A percentile compares a stretch with the other conserved stretches of the same genome.
Conservation (phyloP, 2,797 vertebrate species). For the Enteromius mattozi region DNA sequence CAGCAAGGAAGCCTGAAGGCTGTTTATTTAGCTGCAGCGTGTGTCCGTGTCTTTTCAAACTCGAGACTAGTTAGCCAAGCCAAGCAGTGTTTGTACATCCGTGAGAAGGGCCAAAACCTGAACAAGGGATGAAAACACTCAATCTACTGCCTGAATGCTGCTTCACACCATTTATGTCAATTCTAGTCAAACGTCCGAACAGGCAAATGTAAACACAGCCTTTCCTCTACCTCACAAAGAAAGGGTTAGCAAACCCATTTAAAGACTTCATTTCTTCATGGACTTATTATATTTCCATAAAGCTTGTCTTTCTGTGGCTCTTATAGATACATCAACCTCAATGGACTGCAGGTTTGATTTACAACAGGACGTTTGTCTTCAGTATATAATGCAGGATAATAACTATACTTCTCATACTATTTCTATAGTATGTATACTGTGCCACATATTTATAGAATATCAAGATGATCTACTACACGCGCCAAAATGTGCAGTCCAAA, state of each 20-base stretch:
- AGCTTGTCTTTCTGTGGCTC: background rate
- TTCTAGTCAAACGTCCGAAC: slow-evolving; percentile 2
- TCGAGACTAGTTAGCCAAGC: slow-evolving; percentile 63
- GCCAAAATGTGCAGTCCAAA: background rate
- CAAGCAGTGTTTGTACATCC: slow-evolving; percentile 15
- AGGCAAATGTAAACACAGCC: background rate
- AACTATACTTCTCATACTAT: background rate
- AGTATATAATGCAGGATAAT: background rate
- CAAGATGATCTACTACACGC: background rate
- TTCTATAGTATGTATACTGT: background rate
- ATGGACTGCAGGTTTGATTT: background rate
- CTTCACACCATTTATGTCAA: slow-evolving; percentile 21
- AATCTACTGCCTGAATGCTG: slow-evolving; percentile 2
- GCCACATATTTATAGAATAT: background rate
- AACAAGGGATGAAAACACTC: slow-evolving; percentile 2
- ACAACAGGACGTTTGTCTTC: background rate
- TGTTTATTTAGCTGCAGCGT: slow-evolving; percentile 73
- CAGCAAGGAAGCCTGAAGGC: slow-evolving; percentile 65
- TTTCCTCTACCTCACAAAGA: slow-evolving; percentile 6
- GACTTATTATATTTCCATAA: background rate
- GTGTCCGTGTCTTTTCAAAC: slow-evolving; percentile 65
- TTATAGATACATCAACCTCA: background rate
- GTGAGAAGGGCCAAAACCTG: slow-evolving; percentile 19
- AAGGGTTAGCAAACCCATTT: background rate
- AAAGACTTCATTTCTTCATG: slow-evolving; percentile 3